phyloP scores from a whole-genome alignment of 2,888 invertebrate species.

The Phrixothrix hirtus region DNA sequence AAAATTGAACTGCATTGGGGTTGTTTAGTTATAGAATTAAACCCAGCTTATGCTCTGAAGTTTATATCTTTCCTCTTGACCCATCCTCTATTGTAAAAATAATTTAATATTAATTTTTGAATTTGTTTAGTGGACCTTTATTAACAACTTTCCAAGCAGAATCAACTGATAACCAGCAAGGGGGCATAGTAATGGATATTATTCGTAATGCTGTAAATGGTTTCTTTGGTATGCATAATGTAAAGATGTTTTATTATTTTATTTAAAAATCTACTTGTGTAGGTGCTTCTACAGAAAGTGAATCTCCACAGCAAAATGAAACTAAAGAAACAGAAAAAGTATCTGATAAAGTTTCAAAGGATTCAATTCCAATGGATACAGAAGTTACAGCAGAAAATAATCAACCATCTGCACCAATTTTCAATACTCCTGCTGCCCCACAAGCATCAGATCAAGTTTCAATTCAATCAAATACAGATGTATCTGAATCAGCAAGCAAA shows the following conservation, averaged over 20 bases:
- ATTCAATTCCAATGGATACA: conserved; percentile 34
- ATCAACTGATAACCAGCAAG: conserved; percentile 12
- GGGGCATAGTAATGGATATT: conserved; percentile 22
- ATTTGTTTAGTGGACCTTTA: too few species aligned
- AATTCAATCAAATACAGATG: conserved; percentile 2
- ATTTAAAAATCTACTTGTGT: background rate
- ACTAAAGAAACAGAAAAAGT: conserved; percentile 30
- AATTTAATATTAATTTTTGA: too few species aligned
- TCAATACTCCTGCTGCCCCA: background rate
- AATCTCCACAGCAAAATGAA: conserved; percentile 52
- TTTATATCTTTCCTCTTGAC: too few species aligned
- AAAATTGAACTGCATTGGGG: too few species aligned
- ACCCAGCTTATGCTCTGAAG: too few species aligned
- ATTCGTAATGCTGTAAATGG: conserved; percentile 30
- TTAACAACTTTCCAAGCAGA: too few species aligned
- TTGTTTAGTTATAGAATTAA: too few species aligned
- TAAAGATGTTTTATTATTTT: background rate
- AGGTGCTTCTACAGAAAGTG: background rate
- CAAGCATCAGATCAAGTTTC: background rate
- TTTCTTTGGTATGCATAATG: conserved; percentile 27
- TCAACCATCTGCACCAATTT: conserved; percentile 8
- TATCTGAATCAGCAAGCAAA: background rate
- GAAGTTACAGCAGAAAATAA: too few species aligned
- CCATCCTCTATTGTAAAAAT: too few species aligned
- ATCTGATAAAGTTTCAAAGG: conserved; percentile 5